Conservation (phyloP, 2,888 invertebrate genomes). For the Coelopa pilipes region DNA sequence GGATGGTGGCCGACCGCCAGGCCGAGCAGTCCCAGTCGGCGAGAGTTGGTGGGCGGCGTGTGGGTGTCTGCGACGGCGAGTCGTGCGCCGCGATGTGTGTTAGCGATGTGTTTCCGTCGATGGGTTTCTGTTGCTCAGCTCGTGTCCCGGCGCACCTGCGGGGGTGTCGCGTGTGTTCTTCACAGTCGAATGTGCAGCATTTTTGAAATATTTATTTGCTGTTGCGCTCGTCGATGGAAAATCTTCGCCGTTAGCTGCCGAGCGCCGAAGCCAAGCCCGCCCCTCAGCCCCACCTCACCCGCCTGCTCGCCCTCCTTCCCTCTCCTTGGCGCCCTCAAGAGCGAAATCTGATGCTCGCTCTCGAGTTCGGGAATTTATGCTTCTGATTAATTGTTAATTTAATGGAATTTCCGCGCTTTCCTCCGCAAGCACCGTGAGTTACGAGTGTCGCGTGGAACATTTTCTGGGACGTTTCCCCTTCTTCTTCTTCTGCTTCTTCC, state of each 20-base stretch:
- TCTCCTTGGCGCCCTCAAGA: too few relatives aligned
- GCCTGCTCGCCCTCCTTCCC: neutral
- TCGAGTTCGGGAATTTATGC: conserved; percentile 4
- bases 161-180: conserved; percentile 1
- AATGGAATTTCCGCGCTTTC: too few relatives aligned
- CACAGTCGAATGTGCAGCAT: conserved; percentile 50
- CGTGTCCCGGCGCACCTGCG: neutral
- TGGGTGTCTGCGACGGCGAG: too few relatives aligned
- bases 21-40: too few relatives aligned
- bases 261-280: too few relatives aligned
- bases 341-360: neutral
- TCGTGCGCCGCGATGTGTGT: conserved; percentile 34
- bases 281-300: neutral
- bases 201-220: conserved; percentile 51
- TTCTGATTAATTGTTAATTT: conserved; percentile 14
- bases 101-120: neutral
- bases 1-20: too few relatives aligned
- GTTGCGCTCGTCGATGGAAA: conserved; percentile 32
- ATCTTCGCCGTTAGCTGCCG: conserved; percentile 26
- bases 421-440: too few relatives aligned
- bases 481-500: too few relatives aligned
- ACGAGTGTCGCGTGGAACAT: too few relatives aligned
- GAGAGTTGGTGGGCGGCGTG: too few relatives aligned
- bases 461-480: too few relatives aligned
- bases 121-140: neutral